phyloP scores from a whole-genome alignment of 2,888 invertebrate genomes.

The Ganaspis brasiliensis region DNA sequence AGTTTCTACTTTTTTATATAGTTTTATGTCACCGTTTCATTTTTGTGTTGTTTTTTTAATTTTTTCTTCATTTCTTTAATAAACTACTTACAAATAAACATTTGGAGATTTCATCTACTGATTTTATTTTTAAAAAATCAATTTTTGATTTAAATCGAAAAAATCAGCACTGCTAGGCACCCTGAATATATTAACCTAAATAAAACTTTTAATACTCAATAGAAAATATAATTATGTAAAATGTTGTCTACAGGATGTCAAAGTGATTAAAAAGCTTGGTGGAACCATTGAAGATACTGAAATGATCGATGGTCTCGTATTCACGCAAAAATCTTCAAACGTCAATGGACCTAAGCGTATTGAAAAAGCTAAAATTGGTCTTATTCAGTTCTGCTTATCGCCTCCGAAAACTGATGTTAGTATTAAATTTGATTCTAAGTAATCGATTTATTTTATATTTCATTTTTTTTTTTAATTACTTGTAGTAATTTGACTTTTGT shows the following conservation, averaged over 20 bases:
- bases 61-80: too few species aligned
- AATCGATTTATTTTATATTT: not conserved
- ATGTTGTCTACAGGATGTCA: constrained; percentile 86
- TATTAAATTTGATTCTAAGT: constrained; percentile 16
- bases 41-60: too few species aligned
- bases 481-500: not conserved
- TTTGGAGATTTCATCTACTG: too few species aligned
- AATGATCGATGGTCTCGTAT: constrained; percentile 96
- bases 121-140: too few species aligned
- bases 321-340: constrained; percentile 94
- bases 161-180: too few species aligned
- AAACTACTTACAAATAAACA: too few species aligned
- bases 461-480: not conserved
- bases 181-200: too few species aligned
- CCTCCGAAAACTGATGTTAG: constrained; percentile 99
- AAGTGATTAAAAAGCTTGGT: constrained; percentile 97
- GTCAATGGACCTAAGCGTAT: constrained; percentile 95
- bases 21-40: too few species aligned
- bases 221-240: too few species aligned
- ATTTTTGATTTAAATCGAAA: too few species aligned
- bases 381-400: constrained; percentile 99
- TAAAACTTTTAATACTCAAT: too few species aligned
- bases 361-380: constrained; percentile 98
- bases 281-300: constrained; percentile 99
- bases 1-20: too few species aligned